phyloP scores from a whole-genome alignment of 2,797 vertebrate genomes.

The Pseudomugil tenellus region DNA sequence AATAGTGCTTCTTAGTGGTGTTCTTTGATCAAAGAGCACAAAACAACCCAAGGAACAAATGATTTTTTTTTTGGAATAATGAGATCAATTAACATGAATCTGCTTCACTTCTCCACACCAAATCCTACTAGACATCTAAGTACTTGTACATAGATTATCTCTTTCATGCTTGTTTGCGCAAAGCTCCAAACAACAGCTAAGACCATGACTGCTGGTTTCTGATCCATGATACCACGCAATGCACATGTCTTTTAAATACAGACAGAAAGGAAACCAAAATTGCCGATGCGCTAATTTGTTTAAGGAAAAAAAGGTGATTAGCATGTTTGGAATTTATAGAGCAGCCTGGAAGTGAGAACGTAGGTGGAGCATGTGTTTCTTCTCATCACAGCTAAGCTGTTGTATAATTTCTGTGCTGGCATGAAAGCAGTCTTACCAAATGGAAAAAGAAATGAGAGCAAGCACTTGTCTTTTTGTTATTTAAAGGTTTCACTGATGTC shows the following conservation, averaged over 20 bases:
- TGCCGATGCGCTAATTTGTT: constrained; percentile 7
- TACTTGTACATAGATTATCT: neutral
- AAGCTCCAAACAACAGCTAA: constrained; percentile 9
- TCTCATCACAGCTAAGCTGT: constrained; percentile 13
- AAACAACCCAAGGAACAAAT: neutral
- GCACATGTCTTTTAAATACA: neutral
- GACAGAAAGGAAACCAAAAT: neutral
- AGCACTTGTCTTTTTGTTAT: constrained; percentile 38
- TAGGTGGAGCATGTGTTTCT: constrained; percentile 40
- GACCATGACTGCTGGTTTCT: neutral
- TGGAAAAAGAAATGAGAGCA: constrained; percentile 21
- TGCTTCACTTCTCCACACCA: neutral
- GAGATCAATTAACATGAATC: neutral
- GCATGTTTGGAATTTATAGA: constrained; percentile 26
- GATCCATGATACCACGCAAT: constrained; percentile 6
- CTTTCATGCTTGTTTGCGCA: neutral
- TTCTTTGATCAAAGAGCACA: neutral
- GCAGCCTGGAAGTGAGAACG: constrained; percentile 24
- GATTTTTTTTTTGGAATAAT: neutral
- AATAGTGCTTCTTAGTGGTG: neutral
- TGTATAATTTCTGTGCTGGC: constrained; percentile 30
- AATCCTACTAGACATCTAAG: neutral
- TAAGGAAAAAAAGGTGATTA: constrained; percentile 6
- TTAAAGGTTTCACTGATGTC: constrained; percentile 24
- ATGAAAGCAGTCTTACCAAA: constrained; percentile 26